Evolutionary conservation across 2,797 vertebrate species (phyloP).

Genomic region (Danio jaintianensis): DNA sequence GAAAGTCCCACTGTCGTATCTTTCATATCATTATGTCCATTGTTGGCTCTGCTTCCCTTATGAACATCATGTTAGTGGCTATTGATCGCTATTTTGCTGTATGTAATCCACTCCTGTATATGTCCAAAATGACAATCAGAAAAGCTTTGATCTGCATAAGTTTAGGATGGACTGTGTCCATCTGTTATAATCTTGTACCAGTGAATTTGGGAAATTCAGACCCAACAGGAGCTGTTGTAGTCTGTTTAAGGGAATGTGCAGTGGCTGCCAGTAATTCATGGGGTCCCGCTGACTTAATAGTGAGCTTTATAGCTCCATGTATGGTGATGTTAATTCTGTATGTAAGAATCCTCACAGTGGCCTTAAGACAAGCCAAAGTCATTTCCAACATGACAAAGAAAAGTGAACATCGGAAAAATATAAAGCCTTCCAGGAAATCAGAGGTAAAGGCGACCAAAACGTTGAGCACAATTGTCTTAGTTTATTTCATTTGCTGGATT

Average conservation of each 20-base stretch:
- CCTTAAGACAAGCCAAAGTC: constrained; percentile 11
- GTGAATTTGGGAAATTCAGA: neutral
- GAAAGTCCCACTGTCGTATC: neutral
- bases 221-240: neutral
- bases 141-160: constrained; percentile 13
- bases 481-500: constrained; percentile 18
- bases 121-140: constrained; percentile 14
- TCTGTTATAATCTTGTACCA: constrained; percentile 9
- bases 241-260: constrained; percentile 20
- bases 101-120: constrained; percentile 18
- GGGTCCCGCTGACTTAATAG: neutral
- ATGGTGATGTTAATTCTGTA: constrained; percentile 23
- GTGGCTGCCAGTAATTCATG: neutral
- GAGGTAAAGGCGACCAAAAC: constrained; percentile 16
- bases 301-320: constrained; percentile 20
- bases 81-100: constrained; percentile 39
- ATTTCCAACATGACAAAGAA: neutral
- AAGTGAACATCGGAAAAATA: neutral
- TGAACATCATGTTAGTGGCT: constrained; percentile 18
- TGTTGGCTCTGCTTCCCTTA: neutral
- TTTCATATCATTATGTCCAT: constrained; percentile 3
- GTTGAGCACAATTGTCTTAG: neutral
- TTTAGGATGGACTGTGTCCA: neutral
- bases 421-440: neutral
- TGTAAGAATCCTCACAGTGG: neutral